Evolutionary conservation across 2,113 vertebrate genomes (phyloP), one percentile per base, ranked within the genome.

Genomic region (Azemiops feae): DNA sequence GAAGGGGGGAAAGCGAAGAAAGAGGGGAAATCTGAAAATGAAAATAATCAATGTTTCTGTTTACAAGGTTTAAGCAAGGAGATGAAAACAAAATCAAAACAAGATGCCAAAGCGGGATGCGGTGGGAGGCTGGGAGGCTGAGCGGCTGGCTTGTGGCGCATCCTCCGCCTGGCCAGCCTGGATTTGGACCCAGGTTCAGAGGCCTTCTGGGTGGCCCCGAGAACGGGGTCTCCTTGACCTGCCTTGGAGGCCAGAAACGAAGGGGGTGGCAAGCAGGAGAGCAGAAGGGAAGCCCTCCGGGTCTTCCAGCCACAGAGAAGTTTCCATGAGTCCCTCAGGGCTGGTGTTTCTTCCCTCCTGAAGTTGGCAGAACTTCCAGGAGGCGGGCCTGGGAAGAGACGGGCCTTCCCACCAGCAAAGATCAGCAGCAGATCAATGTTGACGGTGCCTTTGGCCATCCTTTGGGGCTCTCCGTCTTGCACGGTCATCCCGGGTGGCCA

Each of bases 91-190:
- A 92, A 93, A 91, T 11, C 5, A 81, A 95, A 96, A 60, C 95
- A 89, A 92, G 92, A 94, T 96, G 95, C 96, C 96, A 34, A 0
- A 22, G 74, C 0, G 3, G 92, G 93, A 81, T 89, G 58, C 87
- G 92, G 88, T 34, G 95, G 93, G 89, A 93, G 93, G 52, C 45
- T 4, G 88, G 0, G 0, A 50, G 34, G 23, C 90, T 93, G 0
- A 0, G 92, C 18, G 0, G 0, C 0, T 0, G 22, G 90, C 43
- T 95, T 0, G 0, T 0, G 0, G 87, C 0, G 0, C 53, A 25
- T 11, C 88, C 43, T 69, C 14, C 57, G n/a, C 64, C 64, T 5
- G 74, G 45, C 74, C n/a, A 64, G 30, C 43, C 74, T 90, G 92
- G 34, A 43, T 55, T 52, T 52, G 92, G 58, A 93, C 89, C 92